Evolutionary conservation across 2,888 invertebrate genomes (phyloP).

Genomic region (Phoenoteleia sp.): DNA sequence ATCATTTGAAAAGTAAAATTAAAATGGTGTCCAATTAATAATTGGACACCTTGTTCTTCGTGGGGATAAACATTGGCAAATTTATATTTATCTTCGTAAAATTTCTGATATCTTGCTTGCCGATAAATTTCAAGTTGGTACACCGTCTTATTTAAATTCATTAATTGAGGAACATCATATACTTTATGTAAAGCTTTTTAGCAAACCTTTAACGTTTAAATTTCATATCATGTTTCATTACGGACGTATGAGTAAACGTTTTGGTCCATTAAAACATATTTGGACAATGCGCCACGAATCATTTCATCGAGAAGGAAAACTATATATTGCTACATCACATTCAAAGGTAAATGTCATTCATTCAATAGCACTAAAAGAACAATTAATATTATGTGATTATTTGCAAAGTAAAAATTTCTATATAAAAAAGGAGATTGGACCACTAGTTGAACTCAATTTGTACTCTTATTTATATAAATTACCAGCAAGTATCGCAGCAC

Average conservation of each 20-base stretch:
- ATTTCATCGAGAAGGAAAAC: not conserved
- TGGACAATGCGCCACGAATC: not conserved
- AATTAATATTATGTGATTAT: conserved; percentile 8
- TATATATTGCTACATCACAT: not conserved
- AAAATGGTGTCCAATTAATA: conserved; percentile 18
- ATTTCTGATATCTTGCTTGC: not conserved
- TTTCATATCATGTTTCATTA: not conserved
- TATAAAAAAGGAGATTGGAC: not conserved
- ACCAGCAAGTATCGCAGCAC: not conserved
- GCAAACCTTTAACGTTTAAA: not conserved
- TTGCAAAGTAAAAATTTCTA: not conserved
- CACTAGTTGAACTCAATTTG: not conserved
- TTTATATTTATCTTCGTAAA: conserved; percentile 3
- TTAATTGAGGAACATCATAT: not conserved
- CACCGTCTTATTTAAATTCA: not conserved
- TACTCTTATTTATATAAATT: not conserved
- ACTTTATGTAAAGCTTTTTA: not conserved
- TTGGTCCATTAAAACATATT: not conserved
- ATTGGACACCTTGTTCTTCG: conserved; percentile 7
- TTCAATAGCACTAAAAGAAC: conserved; percentile 2
- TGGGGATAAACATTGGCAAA: not conserved
- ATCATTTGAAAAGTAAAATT: not conserved
- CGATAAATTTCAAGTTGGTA: not conserved
- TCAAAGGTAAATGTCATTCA: conserved; percentile 5
- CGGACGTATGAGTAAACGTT: not conserved